Conservation (phyloP, 2,797 vertebrate genomes). For the Rhinoraja longicauda region DNA sequence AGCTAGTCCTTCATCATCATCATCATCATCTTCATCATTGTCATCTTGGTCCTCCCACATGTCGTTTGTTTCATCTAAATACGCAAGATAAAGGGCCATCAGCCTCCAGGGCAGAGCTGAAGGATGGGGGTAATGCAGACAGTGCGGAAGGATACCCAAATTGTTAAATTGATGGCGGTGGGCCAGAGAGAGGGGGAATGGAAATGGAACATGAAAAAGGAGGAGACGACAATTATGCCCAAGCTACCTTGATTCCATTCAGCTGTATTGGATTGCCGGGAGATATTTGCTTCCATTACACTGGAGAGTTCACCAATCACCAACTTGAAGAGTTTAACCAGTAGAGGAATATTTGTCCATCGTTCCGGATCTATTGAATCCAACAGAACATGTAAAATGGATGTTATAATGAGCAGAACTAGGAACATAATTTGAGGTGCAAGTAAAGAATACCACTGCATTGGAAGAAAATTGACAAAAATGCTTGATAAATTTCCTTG, state of each 20-base stretch:
- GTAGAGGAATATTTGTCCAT: conserved; percentile 94
- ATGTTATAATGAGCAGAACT: not conserved
- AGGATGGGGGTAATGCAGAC: too few relatives aligned
- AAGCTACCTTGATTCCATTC: conserved; percentile 84
- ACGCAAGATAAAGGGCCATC: not conserved
- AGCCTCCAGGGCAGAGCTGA: not conserved
- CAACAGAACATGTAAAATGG: not conserved
- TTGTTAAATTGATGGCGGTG: not conserved
- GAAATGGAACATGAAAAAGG: too few relatives aligned
- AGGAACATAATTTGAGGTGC: not conserved
- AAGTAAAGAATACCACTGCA: too few relatives aligned
- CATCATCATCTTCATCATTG: conserved; percentile 63
- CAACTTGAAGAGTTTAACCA: conserved; percentile 93
- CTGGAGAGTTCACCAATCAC: conserved; percentile 94
- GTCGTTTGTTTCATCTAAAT: conserved; percentile 73
- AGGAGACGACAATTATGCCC: not conserved
- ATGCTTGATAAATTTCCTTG: too few relatives aligned
- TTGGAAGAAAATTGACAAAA: too few relatives aligned
- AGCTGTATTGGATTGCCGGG: conserved; percentile 66
- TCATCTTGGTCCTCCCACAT: conserved; percentile 96
- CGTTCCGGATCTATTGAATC: conserved; percentile 76
- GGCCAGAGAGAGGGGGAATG: not conserved
- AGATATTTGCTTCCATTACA: conserved; percentile 84
- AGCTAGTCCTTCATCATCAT: conserved; percentile 78
- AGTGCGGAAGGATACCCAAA: too few relatives aligned